Conservation (phyloP, 2,888 invertebrate species). For the Eristalis pertinax region DNA sequence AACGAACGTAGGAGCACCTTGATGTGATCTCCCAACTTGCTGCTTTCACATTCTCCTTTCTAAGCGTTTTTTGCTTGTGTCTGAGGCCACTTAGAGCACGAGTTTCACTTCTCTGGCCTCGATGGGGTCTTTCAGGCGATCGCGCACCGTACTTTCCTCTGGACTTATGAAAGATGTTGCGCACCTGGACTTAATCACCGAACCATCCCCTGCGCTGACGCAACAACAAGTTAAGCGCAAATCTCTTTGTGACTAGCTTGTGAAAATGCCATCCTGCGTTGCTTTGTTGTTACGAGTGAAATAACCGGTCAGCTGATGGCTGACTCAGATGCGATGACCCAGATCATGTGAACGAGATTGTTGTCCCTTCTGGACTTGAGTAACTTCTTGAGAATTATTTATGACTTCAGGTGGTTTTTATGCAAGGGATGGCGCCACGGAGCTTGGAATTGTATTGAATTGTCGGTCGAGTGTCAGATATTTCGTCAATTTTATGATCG, state of each 20-base stretch:
- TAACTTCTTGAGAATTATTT: background rate
- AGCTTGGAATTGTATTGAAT: too few relatives aligned
- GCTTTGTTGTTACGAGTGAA: background rate
- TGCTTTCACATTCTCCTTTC: too few relatives aligned
- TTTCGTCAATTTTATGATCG: too few relatives aligned
- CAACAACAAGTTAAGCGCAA: background rate
- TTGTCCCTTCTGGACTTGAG: background rate
- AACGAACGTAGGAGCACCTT: too few relatives aligned
- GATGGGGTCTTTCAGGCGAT: too few relatives aligned
- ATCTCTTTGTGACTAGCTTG: background rate
- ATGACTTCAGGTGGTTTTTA: background rate
- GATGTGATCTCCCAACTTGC: too few relatives aligned
- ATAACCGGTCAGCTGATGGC: background rate
- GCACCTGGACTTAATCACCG: background rate
- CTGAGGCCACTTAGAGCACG: too few relatives aligned
- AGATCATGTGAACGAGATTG: background rate
- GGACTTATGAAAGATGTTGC: too few relatives aligned
- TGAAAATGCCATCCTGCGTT: background rate
- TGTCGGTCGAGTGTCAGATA: too few relatives aligned
- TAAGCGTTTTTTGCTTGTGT: too few relatives aligned
- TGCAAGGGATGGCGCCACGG: background rate
- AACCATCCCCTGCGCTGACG: background rate
- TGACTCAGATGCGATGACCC: background rate
- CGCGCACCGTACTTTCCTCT: too few relatives aligned
- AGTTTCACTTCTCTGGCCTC: too few relatives aligned